phyloP scores from a whole-genome alignment of 2,113 vertebrate genomes.

The Platichthys flesus region DNA sequence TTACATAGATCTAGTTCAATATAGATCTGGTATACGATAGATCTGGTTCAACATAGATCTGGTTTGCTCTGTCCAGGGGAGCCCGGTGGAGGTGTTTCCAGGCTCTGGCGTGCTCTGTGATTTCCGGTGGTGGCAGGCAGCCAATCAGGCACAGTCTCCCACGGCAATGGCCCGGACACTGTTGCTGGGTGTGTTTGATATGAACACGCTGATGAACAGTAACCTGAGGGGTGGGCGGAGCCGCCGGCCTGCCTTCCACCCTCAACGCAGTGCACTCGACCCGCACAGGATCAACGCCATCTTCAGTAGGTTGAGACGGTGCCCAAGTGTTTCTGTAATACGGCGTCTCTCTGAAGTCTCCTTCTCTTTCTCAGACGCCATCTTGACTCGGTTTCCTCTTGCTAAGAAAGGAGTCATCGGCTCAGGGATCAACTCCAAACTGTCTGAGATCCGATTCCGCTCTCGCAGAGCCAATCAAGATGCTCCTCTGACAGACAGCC shows the following conservation, averaged over 20 bases:
- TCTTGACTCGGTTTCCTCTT: conserved; percentile 74
- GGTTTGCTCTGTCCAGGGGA: conserved; percentile 34
- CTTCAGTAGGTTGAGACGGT: conserved; percentile 55
- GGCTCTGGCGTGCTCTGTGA: conserved; percentile 74
- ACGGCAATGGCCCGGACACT: conserved; percentile 70
- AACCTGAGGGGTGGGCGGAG: conserved; percentile 71
- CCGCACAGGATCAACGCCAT: conserved; percentile 71
- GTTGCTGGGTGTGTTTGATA: conserved; percentile 74
- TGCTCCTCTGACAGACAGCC: conserved; percentile 35
- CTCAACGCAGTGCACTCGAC: conserved; percentile 63
- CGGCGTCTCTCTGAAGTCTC: not conserved
- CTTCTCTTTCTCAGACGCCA: conserved; percentile 67
- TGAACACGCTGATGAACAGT: conserved; percentile 73
- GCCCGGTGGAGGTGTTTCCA: conserved; percentile 66
- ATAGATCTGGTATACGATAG: too few relatives aligned
- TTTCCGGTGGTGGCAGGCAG: conserved; percentile 61
- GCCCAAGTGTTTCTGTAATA: not conserved
- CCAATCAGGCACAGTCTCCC: conserved; percentile 66
- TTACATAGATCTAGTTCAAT: too few relatives aligned
- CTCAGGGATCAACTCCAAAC: conserved; percentile 79
- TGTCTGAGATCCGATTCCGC: conserved; percentile 77
- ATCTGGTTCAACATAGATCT: not conserved
- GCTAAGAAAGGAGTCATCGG: conserved; percentile 75
- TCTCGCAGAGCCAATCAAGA: conserved; percentile 67
- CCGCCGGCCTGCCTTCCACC: conserved; percentile 58